A percentile compares a stretch with the other conserved stretches of the same genome.
Evolutionary conservation across 2,113 vertebrate species (phyloP).

Genomic region (Numida meleagris): DNA sequence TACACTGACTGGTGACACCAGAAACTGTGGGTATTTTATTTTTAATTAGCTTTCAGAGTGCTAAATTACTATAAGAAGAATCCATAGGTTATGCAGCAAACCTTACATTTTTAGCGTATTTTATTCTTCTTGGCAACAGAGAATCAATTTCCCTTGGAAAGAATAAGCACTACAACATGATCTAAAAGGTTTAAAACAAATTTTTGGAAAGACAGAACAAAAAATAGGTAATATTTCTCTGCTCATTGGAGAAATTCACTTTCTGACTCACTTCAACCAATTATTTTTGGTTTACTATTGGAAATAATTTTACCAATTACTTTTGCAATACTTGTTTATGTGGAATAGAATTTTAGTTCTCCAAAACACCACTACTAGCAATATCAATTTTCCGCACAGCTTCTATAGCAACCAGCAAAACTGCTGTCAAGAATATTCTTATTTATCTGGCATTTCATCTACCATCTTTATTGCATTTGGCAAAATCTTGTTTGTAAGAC

Average conservation of each 20-base stretch:
- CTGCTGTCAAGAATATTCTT: not conserved
- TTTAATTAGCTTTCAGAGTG: not conserved
- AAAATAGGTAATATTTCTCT: not conserved
- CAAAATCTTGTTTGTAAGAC: not conserved
- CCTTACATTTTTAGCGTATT: not conserved
- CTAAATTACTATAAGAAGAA: not conserved
- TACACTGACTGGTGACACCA: not conserved
- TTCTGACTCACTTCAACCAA: not conserved
- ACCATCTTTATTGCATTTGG: not conserved
- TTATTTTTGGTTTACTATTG: too few relatives aligned
- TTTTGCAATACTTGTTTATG: not conserved
- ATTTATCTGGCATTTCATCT: fast-evolving
- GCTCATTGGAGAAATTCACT: not conserved
- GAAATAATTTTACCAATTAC: too few relatives aligned
- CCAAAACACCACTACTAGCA: fast-evolving
- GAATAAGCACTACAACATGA: not conserved
- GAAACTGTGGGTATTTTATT: not conserved
- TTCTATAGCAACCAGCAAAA: not conserved
- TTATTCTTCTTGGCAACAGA: not conserved
- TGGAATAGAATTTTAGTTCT: not conserved
- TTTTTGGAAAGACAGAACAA: not conserved
- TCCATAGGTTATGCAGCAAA: not conserved
- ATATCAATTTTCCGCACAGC: not conserved
- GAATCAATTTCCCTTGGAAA: not conserved
- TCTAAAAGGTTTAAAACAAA: not conserved